A percentile compares a stretch with the other conserved stretches of the same genome.
phyloP scores from a whole-genome alignment of 2,888 invertebrate genomes.

The Andrena praecox region DNA sequence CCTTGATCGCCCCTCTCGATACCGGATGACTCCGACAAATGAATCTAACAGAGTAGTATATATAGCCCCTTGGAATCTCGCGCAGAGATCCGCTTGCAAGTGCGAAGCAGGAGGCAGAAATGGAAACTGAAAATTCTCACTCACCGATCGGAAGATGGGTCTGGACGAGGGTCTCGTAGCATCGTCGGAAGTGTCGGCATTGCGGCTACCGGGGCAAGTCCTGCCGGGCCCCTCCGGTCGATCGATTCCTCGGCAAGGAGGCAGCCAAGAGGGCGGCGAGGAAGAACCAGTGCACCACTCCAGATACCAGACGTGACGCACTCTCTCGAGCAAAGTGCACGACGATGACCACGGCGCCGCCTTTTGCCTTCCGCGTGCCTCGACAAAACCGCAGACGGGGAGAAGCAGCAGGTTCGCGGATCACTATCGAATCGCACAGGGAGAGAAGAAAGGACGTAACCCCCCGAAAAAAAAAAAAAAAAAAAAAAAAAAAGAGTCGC shows the following conservation, averaged over 20 bases:
- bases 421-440: conserved; percentile 61
- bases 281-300: conserved; percentile 56
- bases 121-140: background rate
- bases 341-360: conserved; percentile 20
- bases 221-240: conserved; percentile 33
- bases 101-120: background rate
- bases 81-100: background rate
- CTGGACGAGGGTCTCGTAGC: background rate
- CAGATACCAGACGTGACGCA: conserved; percentile 45
- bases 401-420: conserved; percentile 34
- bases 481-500: conserved; percentile 52
- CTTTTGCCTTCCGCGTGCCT: conserved; percentile 18
- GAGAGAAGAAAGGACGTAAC: conserved; percentile 20
- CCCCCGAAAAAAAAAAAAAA: conserved; percentile 3
- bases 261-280: conserved; percentile 34
- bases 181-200: background rate
- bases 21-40: background rate
- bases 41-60: background rate
- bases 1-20: background rate
- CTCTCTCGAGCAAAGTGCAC: conserved; percentile 56
- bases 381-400: background rate
- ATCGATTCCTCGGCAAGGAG: conserved; percentile 42
- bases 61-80: background rate
- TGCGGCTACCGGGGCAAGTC: conserved; percentile 16
- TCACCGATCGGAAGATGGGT: conserved; percentile 12